Conservation (phyloP, 2,113 vertebrate species). For the Ellobius talpinus region DNA sequence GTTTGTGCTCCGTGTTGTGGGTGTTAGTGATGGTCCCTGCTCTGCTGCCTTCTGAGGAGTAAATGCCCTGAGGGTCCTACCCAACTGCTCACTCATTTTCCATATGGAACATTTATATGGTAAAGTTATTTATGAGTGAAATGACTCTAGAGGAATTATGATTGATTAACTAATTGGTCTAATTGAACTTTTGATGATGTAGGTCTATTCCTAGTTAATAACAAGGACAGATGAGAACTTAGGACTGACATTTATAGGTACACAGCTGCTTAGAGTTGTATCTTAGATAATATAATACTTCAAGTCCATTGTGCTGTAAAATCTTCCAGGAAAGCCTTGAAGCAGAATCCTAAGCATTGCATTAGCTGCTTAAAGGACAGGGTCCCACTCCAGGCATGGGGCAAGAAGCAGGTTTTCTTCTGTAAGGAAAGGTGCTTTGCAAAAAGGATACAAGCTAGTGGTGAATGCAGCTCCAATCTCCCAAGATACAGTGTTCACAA, state of each 20-base stretch:
- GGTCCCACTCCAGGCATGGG: not conserved
- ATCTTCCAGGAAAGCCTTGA: slow-evolving; percentile 18
- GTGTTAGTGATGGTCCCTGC: not conserved
- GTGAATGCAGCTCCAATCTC: not conserved
- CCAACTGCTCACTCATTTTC: not conserved
- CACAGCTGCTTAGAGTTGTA: not conserved
- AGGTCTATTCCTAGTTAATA: slow-evolving; percentile 45
- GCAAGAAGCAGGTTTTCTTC: not conserved
- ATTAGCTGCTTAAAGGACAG: not conserved
- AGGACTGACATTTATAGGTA: not conserved
- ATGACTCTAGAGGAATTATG: not conserved
- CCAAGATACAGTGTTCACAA: not conserved
- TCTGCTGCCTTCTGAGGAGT: not conserved
- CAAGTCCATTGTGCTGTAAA: slow-evolving; percentile 9
- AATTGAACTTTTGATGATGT: slow-evolving; percentile 31
- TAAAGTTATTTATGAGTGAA: not conserved
- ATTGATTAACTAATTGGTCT: not conserved
- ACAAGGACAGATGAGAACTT: slow-evolving; percentile 43
- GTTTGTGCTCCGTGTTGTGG: not conserved
- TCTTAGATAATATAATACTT: slow-evolving; percentile 34
- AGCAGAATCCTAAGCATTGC: not conserved
- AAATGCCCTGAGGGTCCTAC: not conserved
- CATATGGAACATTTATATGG: not conserved
- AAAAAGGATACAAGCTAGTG: not conserved
- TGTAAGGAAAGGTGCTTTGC: slow-evolving; percentile 25